These are phyloP conservation scores for Oceanodroma leucorhoa DNA, from an alignment of 2,797 vertebrate species.

Conservation along the genomic window DNA sequence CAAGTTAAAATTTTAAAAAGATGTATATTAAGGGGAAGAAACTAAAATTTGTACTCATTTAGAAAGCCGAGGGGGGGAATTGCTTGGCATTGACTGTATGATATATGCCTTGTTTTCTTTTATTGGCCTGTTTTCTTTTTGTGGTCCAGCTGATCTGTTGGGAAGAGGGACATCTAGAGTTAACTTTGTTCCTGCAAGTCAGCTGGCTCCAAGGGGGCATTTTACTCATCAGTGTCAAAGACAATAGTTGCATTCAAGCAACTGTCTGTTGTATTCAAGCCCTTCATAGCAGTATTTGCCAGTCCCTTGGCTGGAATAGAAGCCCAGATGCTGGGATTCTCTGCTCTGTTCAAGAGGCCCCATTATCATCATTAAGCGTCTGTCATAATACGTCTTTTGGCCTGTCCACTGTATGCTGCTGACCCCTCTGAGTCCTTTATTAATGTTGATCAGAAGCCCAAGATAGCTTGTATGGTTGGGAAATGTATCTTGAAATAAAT, in stretches of 20 bases:
- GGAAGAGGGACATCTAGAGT: not conserved
- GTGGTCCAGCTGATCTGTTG: not conserved
- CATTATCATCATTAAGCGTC: not conserved
- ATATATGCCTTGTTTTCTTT: not conserved
- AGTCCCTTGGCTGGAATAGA: not conserved
- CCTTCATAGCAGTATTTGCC: not conserved
- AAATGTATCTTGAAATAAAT: not conserved
- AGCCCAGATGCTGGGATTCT: not conserved
- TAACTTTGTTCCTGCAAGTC: not conserved
- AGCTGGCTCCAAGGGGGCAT: not conserved
- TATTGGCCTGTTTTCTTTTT: not conserved
- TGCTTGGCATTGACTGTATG: not conserved
- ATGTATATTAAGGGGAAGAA: not conserved
- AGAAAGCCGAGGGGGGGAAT: not conserved
- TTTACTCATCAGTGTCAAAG: not conserved
- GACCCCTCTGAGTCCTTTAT: not conserved
- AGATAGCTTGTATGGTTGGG: not conserved
- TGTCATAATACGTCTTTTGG: not conserved
- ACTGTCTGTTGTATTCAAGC: not conserved
- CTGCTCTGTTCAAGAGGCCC: not conserved
- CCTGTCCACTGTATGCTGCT: not conserved
- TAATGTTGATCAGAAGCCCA: not conserved
- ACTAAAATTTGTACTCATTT: not conserved
- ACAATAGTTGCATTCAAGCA: not conserved
- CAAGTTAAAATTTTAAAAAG: not conserved